Evolutionary conservation across 2,888 invertebrate genomes (phyloP).

Genomic region (Arrhopalites spinosus): DNA sequence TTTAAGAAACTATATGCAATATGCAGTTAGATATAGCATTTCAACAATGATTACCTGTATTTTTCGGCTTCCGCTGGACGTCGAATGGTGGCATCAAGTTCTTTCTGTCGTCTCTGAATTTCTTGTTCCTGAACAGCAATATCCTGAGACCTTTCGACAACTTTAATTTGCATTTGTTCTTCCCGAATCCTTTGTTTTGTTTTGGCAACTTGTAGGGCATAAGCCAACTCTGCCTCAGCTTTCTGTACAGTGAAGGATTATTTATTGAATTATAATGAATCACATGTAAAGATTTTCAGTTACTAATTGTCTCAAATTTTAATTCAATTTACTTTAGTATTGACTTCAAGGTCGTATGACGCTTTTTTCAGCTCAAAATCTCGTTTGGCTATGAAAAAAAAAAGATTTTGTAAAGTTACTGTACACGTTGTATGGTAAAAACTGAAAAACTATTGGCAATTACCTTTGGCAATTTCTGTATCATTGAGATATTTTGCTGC

Average conservation of each 20-base stretch:
- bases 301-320: neutral
- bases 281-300: neutral
- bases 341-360: slow-evolving; percentile 94
- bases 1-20: too few relatives aligned
- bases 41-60: too few relatives aligned
- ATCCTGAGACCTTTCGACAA: slow-evolving; percentile 89
- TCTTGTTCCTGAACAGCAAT: slow-evolving; percentile 96
- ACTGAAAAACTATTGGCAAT: too few relatives aligned
- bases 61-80: slow-evolving; percentile 84
- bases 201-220: slow-evolving; percentile 91
- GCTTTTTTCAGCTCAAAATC: slow-evolving; percentile 98
- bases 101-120: slow-evolving; percentile 86
- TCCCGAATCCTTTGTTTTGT: slow-evolving; percentile 94
- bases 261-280: neutral
- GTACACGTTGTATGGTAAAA: too few relatives aligned
- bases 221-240: slow-evolving; percentile 93
- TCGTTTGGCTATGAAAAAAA: too few relatives aligned
- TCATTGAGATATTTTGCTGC: slow-evolving; percentile 84
- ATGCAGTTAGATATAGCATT: too few relatives aligned
- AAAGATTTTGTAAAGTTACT: too few relatives aligned
- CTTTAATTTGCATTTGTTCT: slow-evolving; percentile 95
- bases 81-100: slow-evolving; percentile 88
- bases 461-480: slow-evolving; percentile 95
- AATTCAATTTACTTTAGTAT: slow-evolving; percentile 75
- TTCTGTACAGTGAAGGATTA: slow-evolving; percentile 60